Conservation (phyloP, 2,113 vertebrate species). For the Gallinago paraguaiae region DNA sequence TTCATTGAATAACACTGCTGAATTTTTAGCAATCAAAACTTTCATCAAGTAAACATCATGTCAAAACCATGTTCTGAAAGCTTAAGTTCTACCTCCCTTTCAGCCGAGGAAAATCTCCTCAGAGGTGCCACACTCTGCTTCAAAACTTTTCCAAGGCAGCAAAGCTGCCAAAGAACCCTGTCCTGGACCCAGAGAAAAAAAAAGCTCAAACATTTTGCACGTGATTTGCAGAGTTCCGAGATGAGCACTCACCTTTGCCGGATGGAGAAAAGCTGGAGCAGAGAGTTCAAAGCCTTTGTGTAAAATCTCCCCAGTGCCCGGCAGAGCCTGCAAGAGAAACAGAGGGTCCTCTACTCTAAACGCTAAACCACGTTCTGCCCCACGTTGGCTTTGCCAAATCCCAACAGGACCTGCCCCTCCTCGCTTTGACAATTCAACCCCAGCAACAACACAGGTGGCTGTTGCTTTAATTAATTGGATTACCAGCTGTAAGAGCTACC, state of each 20-base stretch:
- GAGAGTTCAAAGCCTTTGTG: background rate
- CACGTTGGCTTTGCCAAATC: background rate
- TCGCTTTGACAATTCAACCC: background rate
- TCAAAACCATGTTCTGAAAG: background rate
- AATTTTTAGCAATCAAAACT: background rate
- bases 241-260: background rate
- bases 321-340: background rate
- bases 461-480: background rate
- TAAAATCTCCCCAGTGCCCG: background rate
- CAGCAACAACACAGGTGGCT: background rate
- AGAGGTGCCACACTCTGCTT: background rate
- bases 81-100: background rate
- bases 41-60: background rate
- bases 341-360: background rate
- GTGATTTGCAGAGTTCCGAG: background rate
- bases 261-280: background rate
- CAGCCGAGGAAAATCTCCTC: background rate
- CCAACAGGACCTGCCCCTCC: background rate
- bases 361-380: background rate
- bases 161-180: background rate
- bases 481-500: background rate
- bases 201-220: background rate
- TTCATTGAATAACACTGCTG: rapidly evolving
- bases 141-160: background rate
- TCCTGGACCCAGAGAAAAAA: background rate